These are phyloP conservation scores for Palythoa grandis DNA, from an alignment of 92 coral and sea anemone species.

Conservation along the genomic window DNA sequence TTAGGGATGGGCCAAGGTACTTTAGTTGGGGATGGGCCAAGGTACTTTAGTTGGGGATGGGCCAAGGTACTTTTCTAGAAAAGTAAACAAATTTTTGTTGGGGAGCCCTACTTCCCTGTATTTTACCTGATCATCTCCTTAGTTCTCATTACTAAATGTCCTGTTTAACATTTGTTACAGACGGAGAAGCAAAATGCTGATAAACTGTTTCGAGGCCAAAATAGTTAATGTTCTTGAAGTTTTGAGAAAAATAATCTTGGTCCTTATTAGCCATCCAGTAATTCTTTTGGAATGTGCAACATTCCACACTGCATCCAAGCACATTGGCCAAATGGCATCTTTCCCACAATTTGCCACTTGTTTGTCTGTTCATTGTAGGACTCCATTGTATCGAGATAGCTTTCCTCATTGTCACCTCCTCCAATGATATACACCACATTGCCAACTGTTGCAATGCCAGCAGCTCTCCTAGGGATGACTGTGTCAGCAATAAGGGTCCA, in stretches of 20 bases:
- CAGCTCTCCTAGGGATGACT: conserved; percentile 78
- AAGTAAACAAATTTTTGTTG: too few relatives aligned
- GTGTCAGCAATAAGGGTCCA: conserved; percentile 74
- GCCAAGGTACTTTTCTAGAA: too few relatives aligned
- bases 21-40: too few relatives aligned
- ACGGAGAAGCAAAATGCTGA: too few relatives aligned
- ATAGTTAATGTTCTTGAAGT: too few relatives aligned
- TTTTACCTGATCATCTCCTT: too few relatives aligned
- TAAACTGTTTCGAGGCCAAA: too few relatives aligned
- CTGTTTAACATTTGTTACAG: too few relatives aligned
- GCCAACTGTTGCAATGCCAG: conserved; percentile 67
- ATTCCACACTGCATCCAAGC: conserved; percentile 74
- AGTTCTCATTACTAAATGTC: too few relatives aligned
- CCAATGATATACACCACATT: conserved; percentile 69
- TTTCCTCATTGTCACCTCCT: conserved; percentile 62
- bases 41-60: too few relatives aligned
- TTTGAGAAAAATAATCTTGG: neutral
- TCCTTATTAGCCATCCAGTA: conserved; percentile 9
- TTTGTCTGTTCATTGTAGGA: conserved; percentile 67
- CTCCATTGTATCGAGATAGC: conserved; percentile 59
- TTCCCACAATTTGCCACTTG: conserved; percentile 54
- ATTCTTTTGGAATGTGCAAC: conserved; percentile 52
- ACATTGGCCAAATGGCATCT: conserved; percentile 63
- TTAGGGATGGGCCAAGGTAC: too few relatives aligned
- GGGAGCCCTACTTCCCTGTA: too few relatives aligned